Conservation (phyloP, 1,140 invertebrate genomes). For the Anadara kagoshimensis region DNA sequence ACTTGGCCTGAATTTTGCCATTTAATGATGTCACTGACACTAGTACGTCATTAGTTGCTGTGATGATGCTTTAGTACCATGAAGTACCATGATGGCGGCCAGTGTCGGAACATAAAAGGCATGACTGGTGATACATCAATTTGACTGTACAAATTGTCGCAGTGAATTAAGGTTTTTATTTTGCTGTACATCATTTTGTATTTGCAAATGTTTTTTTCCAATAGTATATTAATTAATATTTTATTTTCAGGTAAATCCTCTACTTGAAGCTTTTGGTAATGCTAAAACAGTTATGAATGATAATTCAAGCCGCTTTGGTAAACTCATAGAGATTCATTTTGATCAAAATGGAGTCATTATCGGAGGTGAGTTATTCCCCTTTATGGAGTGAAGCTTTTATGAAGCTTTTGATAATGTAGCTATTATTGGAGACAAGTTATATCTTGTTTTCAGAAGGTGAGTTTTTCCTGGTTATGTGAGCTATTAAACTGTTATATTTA, state of each 20-base stretch:
- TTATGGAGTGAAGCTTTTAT: slow-evolving; percentile 96
- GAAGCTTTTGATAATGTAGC: slow-evolving; percentile 99
- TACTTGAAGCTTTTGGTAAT: slow-evolving; percentile 98
- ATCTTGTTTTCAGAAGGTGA: no score
- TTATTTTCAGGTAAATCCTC: slow-evolving; percentile 92
- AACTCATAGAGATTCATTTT: slow-evolving; percentile 59
- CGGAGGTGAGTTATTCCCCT: slow-evolving; percentile 44
- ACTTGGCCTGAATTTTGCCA: no score
- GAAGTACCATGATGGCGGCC: no score
- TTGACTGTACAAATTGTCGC: no score
- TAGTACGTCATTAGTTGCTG: no score
- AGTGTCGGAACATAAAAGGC: no score
- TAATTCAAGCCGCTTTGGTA: slow-evolving; percentile 95
- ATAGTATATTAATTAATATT: not conserved
- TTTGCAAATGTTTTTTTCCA: not conserved
- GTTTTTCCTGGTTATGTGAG: no score
- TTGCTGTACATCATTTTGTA: not conserved
- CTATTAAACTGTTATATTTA: no score
- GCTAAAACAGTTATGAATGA: slow-evolving; percentile 99
- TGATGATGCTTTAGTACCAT: no score
- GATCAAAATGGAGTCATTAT: slow-evolving; percentile 40
- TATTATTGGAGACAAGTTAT: no score
- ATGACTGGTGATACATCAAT: no score
- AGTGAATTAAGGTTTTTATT: not conserved
- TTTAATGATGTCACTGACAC: no score